Evolutionary conservation across 2,888 invertebrate species (phyloP).

Genomic region (Orthosia gothica): DNA sequence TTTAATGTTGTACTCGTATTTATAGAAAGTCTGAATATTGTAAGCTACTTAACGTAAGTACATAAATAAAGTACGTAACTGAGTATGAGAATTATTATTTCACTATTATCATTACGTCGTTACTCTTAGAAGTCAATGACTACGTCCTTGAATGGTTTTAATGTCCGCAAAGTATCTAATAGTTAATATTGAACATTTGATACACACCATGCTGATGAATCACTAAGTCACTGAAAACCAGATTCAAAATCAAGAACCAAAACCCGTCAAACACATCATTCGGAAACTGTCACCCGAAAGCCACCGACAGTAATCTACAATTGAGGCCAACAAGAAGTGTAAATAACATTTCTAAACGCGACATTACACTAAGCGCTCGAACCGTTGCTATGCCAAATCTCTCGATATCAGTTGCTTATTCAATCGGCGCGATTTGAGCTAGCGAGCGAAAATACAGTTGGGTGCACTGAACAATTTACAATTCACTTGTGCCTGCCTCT

Average conservation of each 20-base stretch:
- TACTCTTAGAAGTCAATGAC: background rate
- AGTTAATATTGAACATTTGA: background rate
- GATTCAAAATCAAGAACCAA: slow-evolving; percentile 14
- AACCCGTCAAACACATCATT: slow-evolving; percentile 14
- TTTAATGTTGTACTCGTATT: slow-evolving; percentile 10
- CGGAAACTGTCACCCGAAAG: slow-evolving; percentile 8
- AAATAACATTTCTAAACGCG: slow-evolving; percentile 63
- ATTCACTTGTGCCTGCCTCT: slow-evolving; percentile 78
- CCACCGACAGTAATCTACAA: slow-evolving; percentile 38
- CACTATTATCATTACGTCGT: background rate
- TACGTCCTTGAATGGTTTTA: background rate
- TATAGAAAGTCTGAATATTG: background rate
- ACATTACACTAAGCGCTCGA: slow-evolving; percentile 64
- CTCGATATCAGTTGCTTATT: slow-evolving; percentile 87
- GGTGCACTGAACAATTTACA: slow-evolving; percentile 84
- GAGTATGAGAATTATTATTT: background rate
- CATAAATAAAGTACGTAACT: background rate
- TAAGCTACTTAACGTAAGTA: background rate
- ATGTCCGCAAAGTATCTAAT: background rate
- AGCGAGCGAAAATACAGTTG: slow-evolving; percentile 82
- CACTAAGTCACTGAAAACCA: background rate
- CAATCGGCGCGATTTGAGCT: slow-evolving; percentile 83
- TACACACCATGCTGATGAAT: too few relatives aligned
- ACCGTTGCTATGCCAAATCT: slow-evolving; percentile 71
- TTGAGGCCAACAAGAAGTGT: slow-evolving; percentile 58